These are phyloP conservation scores for Pseudoatta argentina DNA, from an alignment of 1,140 invertebrate species.

Conservation along the genomic window DNA sequence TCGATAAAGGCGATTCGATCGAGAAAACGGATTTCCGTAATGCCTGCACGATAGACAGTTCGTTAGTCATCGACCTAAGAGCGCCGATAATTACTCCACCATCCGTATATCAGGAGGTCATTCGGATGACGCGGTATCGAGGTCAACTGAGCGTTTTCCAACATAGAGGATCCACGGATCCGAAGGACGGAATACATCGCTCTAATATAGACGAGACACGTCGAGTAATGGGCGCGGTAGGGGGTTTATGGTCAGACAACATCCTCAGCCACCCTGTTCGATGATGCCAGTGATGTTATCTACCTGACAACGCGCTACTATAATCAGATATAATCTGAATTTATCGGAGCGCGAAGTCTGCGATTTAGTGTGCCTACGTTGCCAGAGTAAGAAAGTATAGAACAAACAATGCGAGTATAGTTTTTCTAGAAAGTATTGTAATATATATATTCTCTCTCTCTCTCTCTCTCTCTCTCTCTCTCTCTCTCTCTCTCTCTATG, in stretches of 20 bases:
- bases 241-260: constrained; percentile 37
- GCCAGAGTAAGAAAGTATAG: background rate
- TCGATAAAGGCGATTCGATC: constrained; percentile 17
- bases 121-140: constrained; percentile 54
- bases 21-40: constrained; percentile 61
- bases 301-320: constrained; percentile 13
- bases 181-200: constrained; percentile 37
- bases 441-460: background rate
- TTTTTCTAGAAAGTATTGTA: background rate
- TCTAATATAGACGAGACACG: constrained; percentile 53
- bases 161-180: background rate
- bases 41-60: constrained; percentile 20
- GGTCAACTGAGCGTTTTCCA: constrained; percentile 47
- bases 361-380: constrained; percentile 3
- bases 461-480: too few relatives aligned
- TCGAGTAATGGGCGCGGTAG: constrained; percentile 32
- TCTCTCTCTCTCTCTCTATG: background rate
- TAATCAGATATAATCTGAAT: constrained; percentile 26
- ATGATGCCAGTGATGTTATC: constrained; percentile 27
- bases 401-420: background rate
- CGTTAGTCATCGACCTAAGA: constrained; percentile 32
- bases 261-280: constrained; percentile 21
- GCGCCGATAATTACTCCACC: constrained; percentile 63
- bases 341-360: constrained; percentile 15
- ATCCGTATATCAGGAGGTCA: constrained; percentile 58